Conservation (phyloP, 1,140 invertebrate species). For the Steinernema feltiae region DNA sequence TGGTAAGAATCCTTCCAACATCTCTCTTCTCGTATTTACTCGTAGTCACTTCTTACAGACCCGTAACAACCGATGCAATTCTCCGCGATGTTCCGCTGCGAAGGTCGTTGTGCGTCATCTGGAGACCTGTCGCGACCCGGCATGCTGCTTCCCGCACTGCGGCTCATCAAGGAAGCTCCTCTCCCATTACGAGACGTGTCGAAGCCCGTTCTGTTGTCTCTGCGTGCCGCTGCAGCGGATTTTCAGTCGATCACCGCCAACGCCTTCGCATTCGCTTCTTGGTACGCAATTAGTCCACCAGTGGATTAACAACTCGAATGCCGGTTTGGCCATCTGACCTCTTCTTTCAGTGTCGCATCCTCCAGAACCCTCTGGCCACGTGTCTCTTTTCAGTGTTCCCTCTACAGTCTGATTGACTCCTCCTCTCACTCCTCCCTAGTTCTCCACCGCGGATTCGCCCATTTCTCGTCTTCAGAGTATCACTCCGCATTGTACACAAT, state of each 20-base stretch:
- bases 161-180: not conserved
- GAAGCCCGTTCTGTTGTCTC: not conserved
- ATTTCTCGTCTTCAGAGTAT: not conserved
- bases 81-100: not conserved
- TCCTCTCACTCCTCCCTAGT: not conserved
- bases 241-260: not conserved
- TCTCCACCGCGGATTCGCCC: conserved; percentile 11
- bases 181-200: not conserved
- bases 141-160: not conserved
- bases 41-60: not conserved
- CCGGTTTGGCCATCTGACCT: not conserved
- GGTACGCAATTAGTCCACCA: not conserved
- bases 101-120: not conserved
- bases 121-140: not conserved
- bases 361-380: not conserved
- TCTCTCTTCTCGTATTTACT: not conserved
- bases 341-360: not conserved
- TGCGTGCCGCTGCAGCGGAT: not conserved
- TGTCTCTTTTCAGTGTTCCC: not conserved
- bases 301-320: not conserved
- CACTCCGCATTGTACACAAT: not conserved
- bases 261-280: not conserved
- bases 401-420: not conserved
- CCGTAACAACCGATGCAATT: not conserved
- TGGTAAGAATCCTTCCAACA: not conserved